Evolutionary conservation across 2,888 invertebrate genomes (phyloP), one percentile per base, ranked within the genome.

Genomic region (Tromatobia lineatoria): DNA sequence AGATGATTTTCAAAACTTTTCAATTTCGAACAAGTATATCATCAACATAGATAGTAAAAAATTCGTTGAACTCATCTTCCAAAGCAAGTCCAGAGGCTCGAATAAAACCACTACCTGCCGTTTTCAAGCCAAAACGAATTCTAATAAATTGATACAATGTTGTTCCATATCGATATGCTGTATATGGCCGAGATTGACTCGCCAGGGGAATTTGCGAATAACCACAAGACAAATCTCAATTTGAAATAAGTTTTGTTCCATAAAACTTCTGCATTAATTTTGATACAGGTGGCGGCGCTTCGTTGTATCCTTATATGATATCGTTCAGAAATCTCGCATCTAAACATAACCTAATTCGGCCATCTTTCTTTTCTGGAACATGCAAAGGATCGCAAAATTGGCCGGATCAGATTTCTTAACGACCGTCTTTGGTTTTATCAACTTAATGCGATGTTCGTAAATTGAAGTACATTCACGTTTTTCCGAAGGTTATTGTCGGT

Each of bases 291-390:
- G 87, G 88, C n/a, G 86, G 81, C 25, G 86, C 74, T 66, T 91
- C 91, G 45, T 88, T 86, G 70, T 92, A 91, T 0, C 87, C 82
- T 18, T 87, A 80, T 75, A 92, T n/a, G n/a, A n/a, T n/a, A n/a
- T n/a, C n/a, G n/a, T n/a, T n/a, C n/a, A n/a, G n/a, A n/a, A n/a
- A n/a, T 90, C 92, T 69, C 0, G 91, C 92, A 79, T 92, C 91
- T 10, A 92, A 70, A 84, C 91, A 90, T n/a, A 91, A 84, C 34
- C 92, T 61, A 3, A 91, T 83, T 7, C 85, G 73, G 0, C 89
- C 89, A 76, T 91, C 89, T 66, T 89, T 90, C 73, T 91, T 92
- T 42, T 87, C 42, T 0, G 89, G 89, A 10, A 89, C 88, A 7
- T 90, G 88, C 18, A 92, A 73, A 7, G 52, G 52, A 18, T 52